phyloP scores from a whole-genome alignment of 2,888 invertebrate species.

The Uloborus plumipes region DNA sequence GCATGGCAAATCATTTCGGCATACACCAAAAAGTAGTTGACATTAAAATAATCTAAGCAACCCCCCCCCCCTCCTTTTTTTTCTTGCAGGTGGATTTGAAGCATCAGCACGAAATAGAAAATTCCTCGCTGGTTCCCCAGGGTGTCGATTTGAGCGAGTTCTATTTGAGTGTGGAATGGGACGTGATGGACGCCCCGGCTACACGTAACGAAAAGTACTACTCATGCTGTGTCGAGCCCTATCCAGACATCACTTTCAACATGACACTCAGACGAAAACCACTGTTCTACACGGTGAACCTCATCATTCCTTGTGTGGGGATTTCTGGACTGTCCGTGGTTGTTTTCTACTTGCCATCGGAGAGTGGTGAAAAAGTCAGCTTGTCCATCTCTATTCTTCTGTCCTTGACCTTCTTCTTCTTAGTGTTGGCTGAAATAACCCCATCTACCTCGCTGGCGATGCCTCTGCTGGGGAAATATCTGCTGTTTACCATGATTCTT shows the following conservation, averaged over 20 bases:
- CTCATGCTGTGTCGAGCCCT: slow-evolving; percentile 95
- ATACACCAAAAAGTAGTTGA: not conserved
- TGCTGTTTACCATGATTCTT: slow-evolving; percentile 91
- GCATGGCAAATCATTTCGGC: no score
- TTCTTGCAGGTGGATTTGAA: slow-evolving; percentile 66
- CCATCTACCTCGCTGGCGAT: slow-evolving; percentile 91
- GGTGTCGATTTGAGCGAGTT: slow-evolving; percentile 75
- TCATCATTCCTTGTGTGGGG: slow-evolving; percentile 96
- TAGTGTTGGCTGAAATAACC: slow-evolving; percentile 94
- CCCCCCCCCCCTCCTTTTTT: not conserved
- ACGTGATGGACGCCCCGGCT: slow-evolving; percentile 90
- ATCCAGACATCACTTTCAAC: slow-evolving; percentile 98
- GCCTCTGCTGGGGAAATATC: slow-evolving; percentile 89
- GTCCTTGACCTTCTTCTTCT: slow-evolving; percentile 95
- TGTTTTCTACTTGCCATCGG: slow-evolving; percentile 97
- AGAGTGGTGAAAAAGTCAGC: slow-evolving; percentile 98
- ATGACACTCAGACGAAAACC: slow-evolving; percentile 94
- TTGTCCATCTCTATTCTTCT: slow-evolving; percentile 93
- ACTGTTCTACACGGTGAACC: slow-evolving; percentile 95
- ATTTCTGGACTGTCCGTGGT: slow-evolving; percentile 96
- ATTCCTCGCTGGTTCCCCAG: slow-evolving; percentile 78
- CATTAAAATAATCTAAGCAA: not conserved
- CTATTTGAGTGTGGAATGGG: slow-evolving; percentile 77
- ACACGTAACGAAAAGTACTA: slow-evolving; percentile 92
- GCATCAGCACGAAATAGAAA: slow-evolving; percentile 77